A percentile compares a stretch with the other conserved stretches of the same genome.
Conservation (phyloP, 2,113 vertebrate species). For the Chaetura pelagica region DNA sequence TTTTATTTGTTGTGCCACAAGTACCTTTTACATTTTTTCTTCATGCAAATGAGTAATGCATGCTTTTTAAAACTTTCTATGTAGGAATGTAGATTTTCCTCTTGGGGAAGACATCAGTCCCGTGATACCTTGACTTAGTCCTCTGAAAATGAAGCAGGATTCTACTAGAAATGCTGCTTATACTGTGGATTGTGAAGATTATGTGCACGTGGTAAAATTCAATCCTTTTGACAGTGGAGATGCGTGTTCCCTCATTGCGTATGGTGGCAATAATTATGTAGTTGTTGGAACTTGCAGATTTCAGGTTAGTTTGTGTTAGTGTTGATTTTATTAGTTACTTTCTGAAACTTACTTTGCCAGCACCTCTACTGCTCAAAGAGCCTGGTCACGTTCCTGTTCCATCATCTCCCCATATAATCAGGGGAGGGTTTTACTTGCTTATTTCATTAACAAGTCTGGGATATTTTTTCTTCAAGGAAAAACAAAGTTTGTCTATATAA, state of each 20-base stretch:
- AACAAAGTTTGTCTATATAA: neutral
- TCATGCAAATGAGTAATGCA: neutral
- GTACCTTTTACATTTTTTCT: neutral
- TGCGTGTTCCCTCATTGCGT: constrained; percentile 88
- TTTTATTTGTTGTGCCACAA: neutral
- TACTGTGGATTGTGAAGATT: constrained; percentile 90
- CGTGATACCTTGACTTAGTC: neutral
- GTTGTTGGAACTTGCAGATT: constrained; percentile 90
- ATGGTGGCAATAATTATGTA: constrained; percentile 90
- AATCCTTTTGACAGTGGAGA: constrained; percentile 89
- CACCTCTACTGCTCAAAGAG: neutral
- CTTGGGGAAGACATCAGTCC: neutral
- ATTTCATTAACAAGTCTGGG: neutral
- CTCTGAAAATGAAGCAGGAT: constrained; percentile 87
- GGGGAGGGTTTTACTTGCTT: neutral
- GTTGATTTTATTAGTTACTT: neutral
- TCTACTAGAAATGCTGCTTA: constrained; percentile 82
- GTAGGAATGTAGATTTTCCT: constrained; percentile 20
- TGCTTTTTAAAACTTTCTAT: neutral
- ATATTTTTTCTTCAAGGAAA: neutral
- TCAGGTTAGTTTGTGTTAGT: constrained; percentile 81
- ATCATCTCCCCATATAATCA: neutral
- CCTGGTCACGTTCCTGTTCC: neutral
- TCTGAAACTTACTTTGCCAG: neutral
- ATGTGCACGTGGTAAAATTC: constrained; percentile 94